Evolutionary conservation across 2,113 vertebrate genomes (phyloP).

Genomic region (Gallinago media): DNA sequence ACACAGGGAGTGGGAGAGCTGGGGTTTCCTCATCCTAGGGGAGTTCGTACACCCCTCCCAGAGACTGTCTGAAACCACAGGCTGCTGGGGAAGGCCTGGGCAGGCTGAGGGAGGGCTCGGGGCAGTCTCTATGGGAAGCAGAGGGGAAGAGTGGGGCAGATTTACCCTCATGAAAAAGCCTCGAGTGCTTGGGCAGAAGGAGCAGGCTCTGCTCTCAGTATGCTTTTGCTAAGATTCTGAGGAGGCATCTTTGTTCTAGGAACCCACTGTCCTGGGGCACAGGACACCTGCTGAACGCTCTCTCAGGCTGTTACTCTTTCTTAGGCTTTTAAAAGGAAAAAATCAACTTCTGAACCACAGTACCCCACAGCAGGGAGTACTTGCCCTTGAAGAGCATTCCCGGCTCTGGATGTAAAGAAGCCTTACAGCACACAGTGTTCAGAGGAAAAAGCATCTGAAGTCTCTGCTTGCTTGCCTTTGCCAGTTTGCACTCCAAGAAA

Average conservation of each 20-base stretch:
- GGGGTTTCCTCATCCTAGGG: background rate
- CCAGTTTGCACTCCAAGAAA: background rate
- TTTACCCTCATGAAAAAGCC: background rate
- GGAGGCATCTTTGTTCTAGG: background rate
- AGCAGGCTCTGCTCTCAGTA: background rate
- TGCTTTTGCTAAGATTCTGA: background rate
- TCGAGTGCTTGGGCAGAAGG: fast-evolving
- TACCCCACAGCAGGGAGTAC: background rate
- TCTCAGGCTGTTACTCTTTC: background rate
- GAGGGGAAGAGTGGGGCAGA: background rate
- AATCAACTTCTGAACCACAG: background rate
- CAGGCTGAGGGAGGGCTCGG: background rate
- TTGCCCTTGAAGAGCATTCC: background rate
- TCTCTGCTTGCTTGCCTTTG: background rate
- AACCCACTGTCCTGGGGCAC: background rate
- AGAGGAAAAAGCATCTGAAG: background rate
- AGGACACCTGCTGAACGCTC: fast-evolving
- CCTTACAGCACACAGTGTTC: background rate
- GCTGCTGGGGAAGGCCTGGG: background rate
- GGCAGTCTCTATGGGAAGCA: fast-evolving
- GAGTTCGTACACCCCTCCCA: background rate
- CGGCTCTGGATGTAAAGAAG: background rate
- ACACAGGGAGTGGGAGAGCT: background rate
- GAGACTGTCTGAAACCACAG: background rate
- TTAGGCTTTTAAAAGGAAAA: background rate